Percentiles rank a stretch among this genome's conserved stretches.
phyloP scores from a whole-genome alignment of 1,140 invertebrate genomes.

The Bombus breviceps region DNA sequence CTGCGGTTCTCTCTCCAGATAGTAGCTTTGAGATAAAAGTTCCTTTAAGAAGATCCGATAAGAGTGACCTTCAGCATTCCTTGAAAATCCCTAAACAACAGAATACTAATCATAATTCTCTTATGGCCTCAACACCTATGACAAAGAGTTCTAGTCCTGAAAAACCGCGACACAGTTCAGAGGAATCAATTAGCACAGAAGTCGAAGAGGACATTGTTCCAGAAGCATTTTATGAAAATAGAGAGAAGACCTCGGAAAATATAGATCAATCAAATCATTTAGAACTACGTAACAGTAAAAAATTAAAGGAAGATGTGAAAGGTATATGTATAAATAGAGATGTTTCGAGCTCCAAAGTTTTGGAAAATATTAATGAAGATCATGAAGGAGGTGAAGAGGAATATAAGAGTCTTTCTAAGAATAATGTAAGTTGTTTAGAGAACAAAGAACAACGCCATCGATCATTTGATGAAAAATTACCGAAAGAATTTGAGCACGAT shows the following conservation, averaged over 20 bases:
- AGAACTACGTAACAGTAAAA: not conserved
- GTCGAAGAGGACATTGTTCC: not conserved
- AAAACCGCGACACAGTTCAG: not conserved
- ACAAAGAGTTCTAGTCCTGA: not conserved
- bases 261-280: not conserved
- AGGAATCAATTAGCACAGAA: not conserved
- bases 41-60: not conserved
- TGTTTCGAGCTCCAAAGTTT: not conserved
- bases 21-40: constrained; percentile 48
- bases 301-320: not conserved
- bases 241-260: not conserved
- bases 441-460: not conserved
- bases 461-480: constrained; percentile 1
- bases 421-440: constrained; percentile 6
- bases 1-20: constrained; percentile 46
- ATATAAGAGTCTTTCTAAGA: constrained; percentile 70
- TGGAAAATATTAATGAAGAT: not conserved
- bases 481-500: not conserved
- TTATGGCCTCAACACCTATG: constrained; percentile 18
- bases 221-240: not conserved
- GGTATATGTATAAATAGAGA: constrained; percentile 26
- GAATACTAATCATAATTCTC: constrained; percentile 44
- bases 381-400: constrained; percentile 62
- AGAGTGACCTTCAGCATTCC: not conserved
- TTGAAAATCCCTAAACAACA: constrained; percentile 37